phyloP scores from a whole-genome alignment of 2,888 invertebrate species.

The Acrobeloides nanus region DNA sequence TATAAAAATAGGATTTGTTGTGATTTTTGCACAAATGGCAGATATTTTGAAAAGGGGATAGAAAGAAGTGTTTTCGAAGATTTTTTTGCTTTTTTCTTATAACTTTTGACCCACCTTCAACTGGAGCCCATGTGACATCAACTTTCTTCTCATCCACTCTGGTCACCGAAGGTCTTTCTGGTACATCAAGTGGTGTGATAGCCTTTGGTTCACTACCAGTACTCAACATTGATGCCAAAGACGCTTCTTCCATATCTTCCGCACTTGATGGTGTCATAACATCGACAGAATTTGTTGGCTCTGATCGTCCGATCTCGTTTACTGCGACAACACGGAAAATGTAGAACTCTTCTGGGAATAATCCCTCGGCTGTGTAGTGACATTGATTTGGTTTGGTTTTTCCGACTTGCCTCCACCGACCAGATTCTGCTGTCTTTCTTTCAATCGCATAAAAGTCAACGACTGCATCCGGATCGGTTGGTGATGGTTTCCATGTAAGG shows the following conservation, averaged over 20 bases:
- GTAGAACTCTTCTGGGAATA: conserved; percentile 26
- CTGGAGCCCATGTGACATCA: conserved; percentile 22
- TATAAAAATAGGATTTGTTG: too few relatives aligned
- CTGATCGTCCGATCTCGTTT: conserved; percentile 39
- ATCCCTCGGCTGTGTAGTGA: conserved; percentile 7
- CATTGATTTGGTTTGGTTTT: conserved; percentile 19
- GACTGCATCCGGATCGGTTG: conserved; percentile 14
- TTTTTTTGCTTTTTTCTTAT: too few relatives aligned
- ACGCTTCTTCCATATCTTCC: conserved; percentile 21
- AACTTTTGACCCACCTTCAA: too few relatives aligned
- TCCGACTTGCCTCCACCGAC: conserved; percentile 27
- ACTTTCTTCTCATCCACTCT: conserved; percentile 29
- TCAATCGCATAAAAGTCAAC: conserved; percentile 43
- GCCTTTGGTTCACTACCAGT: conserved; percentile 22
- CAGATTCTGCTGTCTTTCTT: conserved; percentile 25
- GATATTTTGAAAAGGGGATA: too few relatives aligned
- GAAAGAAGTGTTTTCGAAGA: too few relatives aligned
- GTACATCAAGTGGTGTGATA: conserved; percentile 21
- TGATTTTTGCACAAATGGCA: too few relatives aligned
- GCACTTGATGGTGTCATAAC: conserved; percentile 27
- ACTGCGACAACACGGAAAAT: conserved; percentile 39
- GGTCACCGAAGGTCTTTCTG: background rate
- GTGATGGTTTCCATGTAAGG: conserved; percentile 19
- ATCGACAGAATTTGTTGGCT: conserved; percentile 37
- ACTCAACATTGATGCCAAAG: conserved; percentile 32